These are phyloP conservation scores for Falco peregrinus DNA, from an alignment of 2,797 vertebrate species.

Conservation along the genomic window DNA sequence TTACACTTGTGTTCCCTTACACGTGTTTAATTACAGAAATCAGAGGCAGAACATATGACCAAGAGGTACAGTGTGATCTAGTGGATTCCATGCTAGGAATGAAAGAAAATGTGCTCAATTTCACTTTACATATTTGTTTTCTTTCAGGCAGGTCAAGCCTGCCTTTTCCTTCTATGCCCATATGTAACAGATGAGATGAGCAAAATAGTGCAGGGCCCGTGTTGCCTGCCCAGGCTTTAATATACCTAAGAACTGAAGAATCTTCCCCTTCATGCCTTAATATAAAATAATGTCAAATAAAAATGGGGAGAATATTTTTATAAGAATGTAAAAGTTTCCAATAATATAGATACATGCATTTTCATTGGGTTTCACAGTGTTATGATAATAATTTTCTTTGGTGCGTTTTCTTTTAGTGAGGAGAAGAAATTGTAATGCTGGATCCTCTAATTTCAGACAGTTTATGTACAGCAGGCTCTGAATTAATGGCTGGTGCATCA, in stretches of 20 bases:
- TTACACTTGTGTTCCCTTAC: not conserved
- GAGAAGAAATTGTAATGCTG: not conserved
- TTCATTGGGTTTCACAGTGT: not conserved
- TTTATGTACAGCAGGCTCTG: not conserved
- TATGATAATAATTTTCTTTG: not conserved
- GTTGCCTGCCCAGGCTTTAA: not conserved
- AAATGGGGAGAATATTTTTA: not conserved
- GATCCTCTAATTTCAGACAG: not conserved
- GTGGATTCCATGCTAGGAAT: not conserved
- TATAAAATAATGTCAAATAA: not conserved
- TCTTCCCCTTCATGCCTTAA: not conserved
- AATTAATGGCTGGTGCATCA: not conserved
- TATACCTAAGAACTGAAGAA: not conserved
- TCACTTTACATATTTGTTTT: fast-evolving
- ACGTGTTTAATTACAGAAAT: not conserved
- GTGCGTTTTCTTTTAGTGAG: not conserved
- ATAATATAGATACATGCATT: not conserved
- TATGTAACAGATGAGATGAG: not conserved
- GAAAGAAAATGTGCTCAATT: not conserved
- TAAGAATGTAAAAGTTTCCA: not conserved
- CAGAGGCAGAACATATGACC: not conserved
- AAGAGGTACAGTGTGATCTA: fast-evolving
- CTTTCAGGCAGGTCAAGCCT: not conserved
- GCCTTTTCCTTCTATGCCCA: fast-evolving
- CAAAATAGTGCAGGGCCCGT: not conserved